Evolutionary conservation across 2,113 vertebrate genomes (phyloP).

Genomic region (Hippoglossus stenolepis): DNA sequence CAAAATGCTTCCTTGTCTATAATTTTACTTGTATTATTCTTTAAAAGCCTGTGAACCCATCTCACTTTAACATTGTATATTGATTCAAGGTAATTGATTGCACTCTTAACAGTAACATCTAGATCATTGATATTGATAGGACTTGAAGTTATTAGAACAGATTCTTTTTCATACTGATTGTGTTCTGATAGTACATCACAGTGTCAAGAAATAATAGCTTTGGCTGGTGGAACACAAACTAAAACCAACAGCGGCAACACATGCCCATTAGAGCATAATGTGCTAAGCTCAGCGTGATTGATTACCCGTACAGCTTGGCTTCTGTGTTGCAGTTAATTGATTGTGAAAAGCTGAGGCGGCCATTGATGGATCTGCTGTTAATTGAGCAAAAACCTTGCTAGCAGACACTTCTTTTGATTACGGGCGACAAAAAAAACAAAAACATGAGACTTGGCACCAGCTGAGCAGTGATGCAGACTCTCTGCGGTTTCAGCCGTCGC

Average conservation of each 20-base stretch:
- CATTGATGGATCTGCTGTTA: slow-evolving; percentile 67
- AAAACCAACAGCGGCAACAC: slow-evolving; percentile 27
- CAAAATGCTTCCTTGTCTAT: not conserved
- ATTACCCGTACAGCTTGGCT: slow-evolving; percentile 56
- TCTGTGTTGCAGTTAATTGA: slow-evolving; percentile 58
- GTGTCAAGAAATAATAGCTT: slow-evolving; percentile 7
- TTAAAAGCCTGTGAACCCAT: not conserved
- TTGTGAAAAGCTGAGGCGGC: slow-evolving; percentile 50
- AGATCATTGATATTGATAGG: not conserved
- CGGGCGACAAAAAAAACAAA: slow-evolving; percentile 24
- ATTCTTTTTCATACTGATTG: not conserved
- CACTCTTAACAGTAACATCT: not conserved
- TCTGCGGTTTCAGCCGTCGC: slow-evolving; percentile 18
- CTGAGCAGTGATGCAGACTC: slow-evolving; percentile 7
- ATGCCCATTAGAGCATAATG: slow-evolving; percentile 23
- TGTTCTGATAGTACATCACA: slow-evolving; percentile 10
- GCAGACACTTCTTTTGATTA: slow-evolving; percentile 54
- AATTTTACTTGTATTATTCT: not conserved
- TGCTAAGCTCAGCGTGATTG: slow-evolving; percentile 51
- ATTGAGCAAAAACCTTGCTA: slow-evolving; percentile 66
- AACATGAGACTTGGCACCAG: slow-evolving; percentile 36
- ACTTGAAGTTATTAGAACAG: not conserved
- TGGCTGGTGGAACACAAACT: slow-evolving; percentile 25
- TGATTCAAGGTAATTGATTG: slow-evolving; percentile 3
- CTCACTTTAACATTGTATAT: not conserved